phyloP scores from a whole-genome alignment of 2,797 vertebrate genomes.

The Synaphobranchus kaupii region DNA sequence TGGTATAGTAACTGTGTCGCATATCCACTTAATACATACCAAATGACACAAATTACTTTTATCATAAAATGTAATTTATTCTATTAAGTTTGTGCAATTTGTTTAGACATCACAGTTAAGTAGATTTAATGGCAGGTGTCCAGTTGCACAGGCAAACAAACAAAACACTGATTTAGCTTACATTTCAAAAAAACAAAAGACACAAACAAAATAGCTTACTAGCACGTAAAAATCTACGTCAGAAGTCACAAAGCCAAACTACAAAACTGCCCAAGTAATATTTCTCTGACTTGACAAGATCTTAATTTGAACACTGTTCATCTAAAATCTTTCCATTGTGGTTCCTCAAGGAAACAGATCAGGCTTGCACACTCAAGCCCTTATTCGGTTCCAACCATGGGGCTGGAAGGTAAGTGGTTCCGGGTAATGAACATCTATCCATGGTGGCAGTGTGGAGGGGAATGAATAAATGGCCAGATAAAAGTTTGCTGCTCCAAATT shows the following conservation, averaged over 20 bases:
- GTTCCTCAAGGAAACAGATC: neutral
- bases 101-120: no score
- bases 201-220: neutral
- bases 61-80: no score
- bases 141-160: neutral
- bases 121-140: neutral
- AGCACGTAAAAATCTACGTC: neutral
- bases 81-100: no score
- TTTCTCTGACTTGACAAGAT: neutral
- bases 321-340: neutral
- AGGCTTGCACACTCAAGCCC: neutral
- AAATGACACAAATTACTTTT: neutral
- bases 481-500: neutral
- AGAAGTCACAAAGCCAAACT: neutral
- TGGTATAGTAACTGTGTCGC: neutral
- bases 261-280: neutral
- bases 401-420: neutral
- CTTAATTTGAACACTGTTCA: neutral
- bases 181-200: neutral
- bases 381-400: neutral
- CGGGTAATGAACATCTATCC: neutral
- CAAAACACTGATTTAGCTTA: neutral
- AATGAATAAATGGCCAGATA: neutral
- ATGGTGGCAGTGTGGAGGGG: neutral
- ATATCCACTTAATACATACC: neutral